These are phyloP conservation scores for Paraplagusia blochii DNA, from an alignment of 2,113 vertebrate species.

Conservation along the genomic window DNA sequence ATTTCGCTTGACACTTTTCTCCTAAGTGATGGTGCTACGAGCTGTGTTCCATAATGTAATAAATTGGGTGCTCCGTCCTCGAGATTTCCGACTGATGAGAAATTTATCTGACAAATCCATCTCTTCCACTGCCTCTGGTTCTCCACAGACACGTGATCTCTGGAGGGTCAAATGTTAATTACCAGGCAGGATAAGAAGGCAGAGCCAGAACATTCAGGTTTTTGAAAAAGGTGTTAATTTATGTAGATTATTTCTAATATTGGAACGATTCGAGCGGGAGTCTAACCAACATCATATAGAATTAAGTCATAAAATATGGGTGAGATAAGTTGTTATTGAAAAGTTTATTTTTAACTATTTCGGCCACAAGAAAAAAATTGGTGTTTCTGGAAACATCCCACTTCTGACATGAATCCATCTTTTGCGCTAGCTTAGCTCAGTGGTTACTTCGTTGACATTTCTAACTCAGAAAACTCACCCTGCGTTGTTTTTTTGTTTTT, in stretches of 20 bases:
- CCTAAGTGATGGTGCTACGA: conserved; percentile 55
- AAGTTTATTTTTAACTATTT: no score
- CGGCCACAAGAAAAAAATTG: no score
- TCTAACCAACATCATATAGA: conserved; percentile 11
- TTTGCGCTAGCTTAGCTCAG: no score
- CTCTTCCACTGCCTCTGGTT: conserved; percentile 65
- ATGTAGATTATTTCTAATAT: conserved; percentile 62
- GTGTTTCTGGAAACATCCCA: no score
- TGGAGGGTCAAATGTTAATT: conserved; percentile 69
- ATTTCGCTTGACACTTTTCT: conserved; percentile 54
- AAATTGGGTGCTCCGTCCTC: conserved; percentile 62
- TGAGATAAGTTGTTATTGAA: no score
- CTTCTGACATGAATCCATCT: no score
- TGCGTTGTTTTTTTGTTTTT: no score
- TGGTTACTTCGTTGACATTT: no score
- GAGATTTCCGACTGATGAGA: conserved; percentile 61
- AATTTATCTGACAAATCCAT: conserved; percentile 60
- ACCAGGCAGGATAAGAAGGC: conserved; percentile 60
- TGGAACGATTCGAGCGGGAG: conserved; percentile 38
- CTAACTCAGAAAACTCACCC: no score
- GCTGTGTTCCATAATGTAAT: conserved; percentile 58
- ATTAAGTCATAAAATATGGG: no score
- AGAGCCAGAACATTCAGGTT: conserved; percentile 46
- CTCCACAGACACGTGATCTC: conserved; percentile 45
- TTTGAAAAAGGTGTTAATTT: conserved; percentile 64